Evolutionary conservation across 1,140 invertebrate genomes (phyloP).

Genomic region (Micrasema longulum): DNA sequence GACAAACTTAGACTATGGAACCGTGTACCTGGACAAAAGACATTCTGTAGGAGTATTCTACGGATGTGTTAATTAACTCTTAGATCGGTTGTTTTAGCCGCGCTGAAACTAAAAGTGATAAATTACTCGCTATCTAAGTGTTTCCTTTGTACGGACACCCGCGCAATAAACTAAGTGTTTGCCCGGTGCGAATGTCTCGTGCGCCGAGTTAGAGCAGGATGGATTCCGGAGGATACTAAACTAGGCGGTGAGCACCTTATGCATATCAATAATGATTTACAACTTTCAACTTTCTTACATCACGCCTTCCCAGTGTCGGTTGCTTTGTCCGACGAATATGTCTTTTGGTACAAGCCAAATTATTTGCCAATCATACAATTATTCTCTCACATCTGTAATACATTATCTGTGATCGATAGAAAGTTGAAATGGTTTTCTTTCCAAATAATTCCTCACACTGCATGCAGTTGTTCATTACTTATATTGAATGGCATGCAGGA

Average conservation of each 20-base stretch:
- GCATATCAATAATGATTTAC: slow-evolving; percentile 10
- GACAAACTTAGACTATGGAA: no score
- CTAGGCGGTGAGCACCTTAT: slow-evolving; percentile 36
- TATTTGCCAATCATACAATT: no score
- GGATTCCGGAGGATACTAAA: not conserved
- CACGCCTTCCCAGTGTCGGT: no score
- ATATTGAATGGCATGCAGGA: slow-evolving; percentile 5
- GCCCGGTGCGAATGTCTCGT: not conserved
- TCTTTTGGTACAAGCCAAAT: no score
- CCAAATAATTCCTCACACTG: slow-evolving; percentile 25
- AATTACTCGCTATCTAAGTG: not conserved
- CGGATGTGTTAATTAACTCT: no score
- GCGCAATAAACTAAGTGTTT: no score
- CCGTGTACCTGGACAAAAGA: not conserved
- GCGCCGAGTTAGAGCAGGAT: not conserved
- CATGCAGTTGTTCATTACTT: slow-evolving; percentile 21
- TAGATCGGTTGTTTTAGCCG: not conserved
- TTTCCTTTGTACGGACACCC: not conserved
- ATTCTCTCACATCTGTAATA: no score
- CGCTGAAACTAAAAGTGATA: slow-evolving; percentile 24
- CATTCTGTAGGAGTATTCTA: not conserved
- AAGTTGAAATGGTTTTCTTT: slow-evolving; percentile 22
- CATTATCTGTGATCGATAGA: not conserved
- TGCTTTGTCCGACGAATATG: no score
- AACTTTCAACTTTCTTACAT: slow-evolving; percentile 28